Base-by-base conservation (phyloP, 2,797 vertebrate species). In the Poecilia gillii region DNA sequence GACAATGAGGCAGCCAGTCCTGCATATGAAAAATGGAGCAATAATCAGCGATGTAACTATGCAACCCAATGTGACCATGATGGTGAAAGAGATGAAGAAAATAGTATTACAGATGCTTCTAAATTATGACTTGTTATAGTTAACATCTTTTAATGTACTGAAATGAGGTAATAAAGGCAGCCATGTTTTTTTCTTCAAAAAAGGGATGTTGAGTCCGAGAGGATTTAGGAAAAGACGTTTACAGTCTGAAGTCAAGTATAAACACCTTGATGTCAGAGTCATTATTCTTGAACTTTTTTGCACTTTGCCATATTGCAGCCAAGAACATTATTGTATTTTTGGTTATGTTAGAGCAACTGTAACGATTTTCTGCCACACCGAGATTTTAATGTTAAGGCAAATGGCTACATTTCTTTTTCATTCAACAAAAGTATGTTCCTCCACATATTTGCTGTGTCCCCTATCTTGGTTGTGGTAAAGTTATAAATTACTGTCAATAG, bases 11-110 rank as follows among this genome's bases (percentile, higher is more conserved):
- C 78, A 77, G 84, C 82, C 75, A 5, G 83, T 88, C 84, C 84
- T 51, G 39, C 53, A 68, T 45, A 89, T 92, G 90, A 85, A 93
- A 94, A 93, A 87, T 89, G 92, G 91, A 93, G 89, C 87, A 90
- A 90, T 84, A 75, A 73, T 79, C 77, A 76, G 51, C 85, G 90
- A 93, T 92, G 91, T 93, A 90, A 91, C 53, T 31, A 91, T 93
- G 92, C 89, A 91, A 87, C 84, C 25, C 83, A 33, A 85, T 74
- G 85, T 68, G 57, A 84, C 84, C 90, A 93, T 92, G 90, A 92
- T 83, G 78, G 73, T 88, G 79, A 92, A 92, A 91, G 84, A 75
- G 84, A 75, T 84, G 88, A 91, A 91, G 88, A 90, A 91, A 86
- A 81, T 94, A 93, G 92, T 91, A 92, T 93, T 90, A 90, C 88